Evolutionary conservation across 2,888 invertebrate species (phyloP).

Genomic region (Tanaodytes sp.): DNA sequence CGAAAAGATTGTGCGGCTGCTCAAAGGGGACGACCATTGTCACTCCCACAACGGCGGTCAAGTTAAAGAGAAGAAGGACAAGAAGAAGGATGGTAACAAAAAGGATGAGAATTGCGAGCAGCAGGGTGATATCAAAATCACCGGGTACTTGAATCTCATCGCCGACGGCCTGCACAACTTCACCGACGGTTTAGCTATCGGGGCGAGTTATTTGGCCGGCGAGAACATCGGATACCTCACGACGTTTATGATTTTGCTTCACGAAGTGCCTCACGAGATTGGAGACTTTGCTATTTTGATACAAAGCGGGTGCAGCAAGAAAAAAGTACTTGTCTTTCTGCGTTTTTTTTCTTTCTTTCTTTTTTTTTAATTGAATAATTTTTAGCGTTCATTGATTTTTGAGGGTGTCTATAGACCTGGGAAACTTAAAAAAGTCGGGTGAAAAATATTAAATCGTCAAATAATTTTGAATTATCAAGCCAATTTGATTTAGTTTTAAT

Average conservation of each 20-base stretch:
- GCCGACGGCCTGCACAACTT: conserved; percentile 99
- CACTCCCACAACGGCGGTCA: conserved; percentile 48
- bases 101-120: conserved; percentile 54
- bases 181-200: conserved; percentile 99
- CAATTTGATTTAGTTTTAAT: no score
- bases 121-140: conserved; percentile 80
- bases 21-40: conserved; percentile 85
- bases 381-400: no score
- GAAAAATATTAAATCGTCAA: no score
- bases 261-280: conserved; percentile 99
- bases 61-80: conserved; percentile 41
- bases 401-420: no score
- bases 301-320: conserved; percentile 94
- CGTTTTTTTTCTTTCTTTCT: background rate
- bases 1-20: conserved; percentile 91
- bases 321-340: conserved; percentile 79
- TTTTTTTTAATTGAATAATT: no score
- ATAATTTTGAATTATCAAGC: no score
- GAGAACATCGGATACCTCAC: conserved; percentile 90
- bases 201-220: conserved; percentile 96
- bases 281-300: conserved; percentile 99
- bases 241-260: conserved; percentile 94
- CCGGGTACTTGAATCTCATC: conserved; percentile 96
- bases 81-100: conserved; percentile 14
- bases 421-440: no score